Evolutionary conservation across 2,113 vertebrate species (phyloP).

Genomic region (Brachyhypopomus occidentalis): DNA sequence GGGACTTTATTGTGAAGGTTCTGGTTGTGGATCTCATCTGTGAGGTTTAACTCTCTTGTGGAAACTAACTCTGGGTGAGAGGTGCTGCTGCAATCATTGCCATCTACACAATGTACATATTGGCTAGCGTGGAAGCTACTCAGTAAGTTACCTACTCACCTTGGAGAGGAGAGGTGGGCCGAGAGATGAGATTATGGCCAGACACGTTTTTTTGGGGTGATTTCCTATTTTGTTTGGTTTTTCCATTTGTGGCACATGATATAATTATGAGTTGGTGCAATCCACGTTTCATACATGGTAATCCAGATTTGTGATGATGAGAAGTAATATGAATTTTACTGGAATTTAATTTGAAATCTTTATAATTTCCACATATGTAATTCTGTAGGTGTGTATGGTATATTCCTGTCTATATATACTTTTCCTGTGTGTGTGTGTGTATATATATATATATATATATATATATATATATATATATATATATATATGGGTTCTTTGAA

Average conservation of each 20-base stretch:
- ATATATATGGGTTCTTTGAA: too few species aligned
- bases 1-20: neutral
- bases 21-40: too few species aligned
- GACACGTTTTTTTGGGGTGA: neutral
- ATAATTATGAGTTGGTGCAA: conserved; percentile 8
- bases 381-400: conserved; percentile 33
- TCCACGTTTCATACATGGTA: conserved; percentile 24
- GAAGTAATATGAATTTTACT: conserved; percentile 45
- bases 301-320: conserved; percentile 48
- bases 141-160: too few species aligned
- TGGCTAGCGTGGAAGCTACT: too few species aligned
- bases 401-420: conserved; percentile 4
- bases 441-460: too few species aligned
- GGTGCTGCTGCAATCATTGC: too few species aligned
- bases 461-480: too few species aligned
- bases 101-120: too few species aligned
- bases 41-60: too few species aligned
- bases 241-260: conserved; percentile 21
- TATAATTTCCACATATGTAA: conserved; percentile 17
- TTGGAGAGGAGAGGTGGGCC: too few species aligned
- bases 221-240: neutral
- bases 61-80: too few species aligned
- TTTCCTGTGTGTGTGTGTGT: neutral
- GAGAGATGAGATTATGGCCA: too few species aligned
- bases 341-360: conserved; percentile 38